phyloP scores from a whole-genome alignment of 2,113 vertebrate genomes.

The Centropristis striata region DNA sequence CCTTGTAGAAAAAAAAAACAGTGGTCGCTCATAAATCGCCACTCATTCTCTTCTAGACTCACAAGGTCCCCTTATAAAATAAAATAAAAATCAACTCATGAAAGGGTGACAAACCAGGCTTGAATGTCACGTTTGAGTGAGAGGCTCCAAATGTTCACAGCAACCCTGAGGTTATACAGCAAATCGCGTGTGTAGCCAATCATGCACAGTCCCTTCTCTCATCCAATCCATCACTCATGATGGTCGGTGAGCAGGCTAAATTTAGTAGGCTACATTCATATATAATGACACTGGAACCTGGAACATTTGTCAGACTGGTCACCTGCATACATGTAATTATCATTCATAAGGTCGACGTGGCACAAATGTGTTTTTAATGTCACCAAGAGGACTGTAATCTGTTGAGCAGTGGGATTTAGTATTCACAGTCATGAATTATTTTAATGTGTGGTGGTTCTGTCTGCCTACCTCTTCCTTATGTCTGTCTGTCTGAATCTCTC shows the following conservation, averaged over 20 bases:
- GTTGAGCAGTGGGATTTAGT: constrained; percentile 48
- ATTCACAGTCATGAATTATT: constrained; percentile 45
- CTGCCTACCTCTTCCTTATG: constrained; percentile 41
- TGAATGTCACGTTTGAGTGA: constrained; percentile 53
- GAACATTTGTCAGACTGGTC: background rate
- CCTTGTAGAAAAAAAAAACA: constrained; percentile 83
- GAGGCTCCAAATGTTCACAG: constrained; percentile 50
- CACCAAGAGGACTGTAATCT: constrained; percentile 46
- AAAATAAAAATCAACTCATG: background rate
- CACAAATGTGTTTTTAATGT: constrained; percentile 26
- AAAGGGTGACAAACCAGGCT: constrained; percentile 23
- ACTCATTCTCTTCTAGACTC: background rate
- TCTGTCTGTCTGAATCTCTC: constrained; percentile 38
- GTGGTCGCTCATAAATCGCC: constrained; percentile 15
- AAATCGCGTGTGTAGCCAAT: constrained; percentile 61
- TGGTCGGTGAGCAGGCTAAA: constrained; percentile 50
- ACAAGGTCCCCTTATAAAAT: background rate
- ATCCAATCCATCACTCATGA: constrained; percentile 67
- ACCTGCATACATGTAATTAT: background rate
- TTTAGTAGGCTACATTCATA: constrained; percentile 41
- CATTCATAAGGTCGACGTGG: constrained; percentile 6
- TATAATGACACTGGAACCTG: constrained; percentile 11
- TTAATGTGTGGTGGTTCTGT: constrained; percentile 35
- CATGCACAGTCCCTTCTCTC: constrained; percentile 59
- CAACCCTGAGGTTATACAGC: constrained; percentile 61